Conservation (phyloP, 1,140 invertebrate genomes). For the Harlomillsia oculata region DNA sequence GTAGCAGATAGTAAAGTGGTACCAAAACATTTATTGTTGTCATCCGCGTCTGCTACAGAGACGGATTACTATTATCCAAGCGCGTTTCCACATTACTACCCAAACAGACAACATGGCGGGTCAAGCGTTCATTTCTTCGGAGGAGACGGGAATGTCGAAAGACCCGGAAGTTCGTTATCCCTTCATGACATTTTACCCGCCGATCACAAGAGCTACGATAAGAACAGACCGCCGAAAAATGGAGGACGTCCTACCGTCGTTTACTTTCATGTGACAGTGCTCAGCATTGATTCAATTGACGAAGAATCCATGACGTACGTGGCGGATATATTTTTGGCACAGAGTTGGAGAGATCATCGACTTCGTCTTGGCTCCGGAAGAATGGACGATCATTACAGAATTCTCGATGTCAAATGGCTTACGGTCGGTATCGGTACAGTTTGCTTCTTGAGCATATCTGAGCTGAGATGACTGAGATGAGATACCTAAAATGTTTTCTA, state of each 20-base stretch:
- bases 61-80: too few species aligned
- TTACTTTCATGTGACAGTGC: constrained; percentile 82
- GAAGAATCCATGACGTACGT: constrained; percentile 88
- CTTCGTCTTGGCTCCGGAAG: constrained; percentile 65
- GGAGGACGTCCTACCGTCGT: constrained; percentile 75
- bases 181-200: constrained; percentile 75
- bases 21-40: too few species aligned
- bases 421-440: constrained; percentile 25
- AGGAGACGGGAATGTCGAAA: too few species aligned
- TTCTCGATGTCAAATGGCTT: constrained; percentile 79
- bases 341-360: constrained; percentile 81
- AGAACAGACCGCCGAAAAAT: constrained; percentile 74
- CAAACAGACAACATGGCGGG: too few species aligned
- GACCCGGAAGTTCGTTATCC: constrained; percentile 44
- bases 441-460: too few species aligned
- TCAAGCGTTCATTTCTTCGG: too few species aligned
- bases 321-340: constrained; percentile 82
- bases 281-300: constrained; percentile 84
- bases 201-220: constrained; percentile 73
- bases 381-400: constrained; percentile 83
- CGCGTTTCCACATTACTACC: too few species aligned
- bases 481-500: neutral
- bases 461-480: too few species aligned
- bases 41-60: too few species aligned
- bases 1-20: too few species aligned